Evolutionary conservation across 1,140 invertebrate genomes (phyloP), one percentile per base, ranked within the genome.

Genomic region (Stegodyphus mimosarum): DNA sequence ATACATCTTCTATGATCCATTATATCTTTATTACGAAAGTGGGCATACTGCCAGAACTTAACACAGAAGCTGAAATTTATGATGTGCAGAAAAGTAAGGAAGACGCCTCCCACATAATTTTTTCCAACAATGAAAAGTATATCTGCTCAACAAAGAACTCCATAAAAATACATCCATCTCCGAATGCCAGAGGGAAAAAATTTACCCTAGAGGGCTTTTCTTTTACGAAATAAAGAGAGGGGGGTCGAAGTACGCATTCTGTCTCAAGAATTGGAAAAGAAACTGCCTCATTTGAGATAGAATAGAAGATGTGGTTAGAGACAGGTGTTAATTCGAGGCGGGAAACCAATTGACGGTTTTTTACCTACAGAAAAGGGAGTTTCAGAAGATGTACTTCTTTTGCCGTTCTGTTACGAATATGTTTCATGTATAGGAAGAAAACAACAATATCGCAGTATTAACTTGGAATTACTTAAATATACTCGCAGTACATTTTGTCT

Each of bases 111-210:
- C 55, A 64, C 74, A 77, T 18, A 55, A 50, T 18, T 77, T 64
- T 77, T 77, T 77, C 55, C 74, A 48, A 17, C 48, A 48, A 52
- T 49, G 13, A 50, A 77, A 55, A 77, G 64, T 7, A 77, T 13
- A 15, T 66, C 18, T 64, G 33, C 64, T 77, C 51, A 77, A 77
- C 74, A 77, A 77, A 77, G 74, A 74, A 55, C n/a, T 74, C 51
- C 48, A 77, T 77, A 53, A 77, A 77, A 77, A 77, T 63, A 63
- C 63, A 77, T 77, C 63, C 74, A 77, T 77, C 74, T 77, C 64
- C 9, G 55, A 60, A 60, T 60, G 55, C 55, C 15, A 15, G 55
- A 60, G 50, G 74, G 74, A 53, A 60, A 66, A 7, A 13, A 50
- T 64, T 13, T 77, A 17, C 74, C 74, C 74, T 64, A 33, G 74